Percentiles rank a stretch among this genome's conserved stretches.
Evolutionary conservation across 2,888 invertebrate genomes (phyloP).

Genomic region (Epiperipatus broadwayi): DNA sequence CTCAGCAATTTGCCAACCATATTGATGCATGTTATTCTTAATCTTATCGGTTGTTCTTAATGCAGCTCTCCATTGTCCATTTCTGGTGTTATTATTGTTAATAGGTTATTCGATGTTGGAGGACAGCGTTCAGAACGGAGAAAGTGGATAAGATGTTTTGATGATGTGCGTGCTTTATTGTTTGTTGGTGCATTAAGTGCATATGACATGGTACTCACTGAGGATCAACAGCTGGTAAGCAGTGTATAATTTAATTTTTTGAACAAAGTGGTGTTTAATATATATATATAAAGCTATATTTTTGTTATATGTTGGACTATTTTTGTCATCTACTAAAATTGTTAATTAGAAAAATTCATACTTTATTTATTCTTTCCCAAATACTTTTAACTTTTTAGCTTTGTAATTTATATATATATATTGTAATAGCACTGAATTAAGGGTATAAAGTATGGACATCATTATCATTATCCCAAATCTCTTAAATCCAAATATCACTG

Average conservation of each 20-base stretch:
- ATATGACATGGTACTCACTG: constrained; percentile 44
- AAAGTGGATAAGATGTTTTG: constrained; percentile 48
- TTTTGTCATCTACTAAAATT: no score
- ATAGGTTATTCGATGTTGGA: constrained; percentile 45
- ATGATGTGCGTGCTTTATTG: constrained; percentile 41
- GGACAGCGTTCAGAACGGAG: constrained; percentile 43
- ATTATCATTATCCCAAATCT: no score
- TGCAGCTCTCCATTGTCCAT: no score
- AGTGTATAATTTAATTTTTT: background rate
- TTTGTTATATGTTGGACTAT: no score
- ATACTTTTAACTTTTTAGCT: no score
- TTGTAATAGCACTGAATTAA: no score
- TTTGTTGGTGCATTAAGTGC: constrained; percentile 45
- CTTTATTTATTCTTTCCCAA: no score
- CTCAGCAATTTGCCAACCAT: background rate
- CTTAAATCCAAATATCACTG: no score
- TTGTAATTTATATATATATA: no score
- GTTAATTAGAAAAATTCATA: no score
- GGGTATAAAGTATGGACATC: no score
- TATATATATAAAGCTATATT: background rate
- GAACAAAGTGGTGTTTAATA: background rate
- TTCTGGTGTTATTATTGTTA: no score
- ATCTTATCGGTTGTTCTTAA: constrained; percentile 5
- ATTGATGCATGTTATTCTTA: background rate
- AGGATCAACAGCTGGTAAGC: constrained; percentile 37